Evolutionary conservation across 2,888 invertebrate genomes (phyloP), one percentile per base, ranked within the genome.

Genomic region (Teleiodes luculella): DNA sequence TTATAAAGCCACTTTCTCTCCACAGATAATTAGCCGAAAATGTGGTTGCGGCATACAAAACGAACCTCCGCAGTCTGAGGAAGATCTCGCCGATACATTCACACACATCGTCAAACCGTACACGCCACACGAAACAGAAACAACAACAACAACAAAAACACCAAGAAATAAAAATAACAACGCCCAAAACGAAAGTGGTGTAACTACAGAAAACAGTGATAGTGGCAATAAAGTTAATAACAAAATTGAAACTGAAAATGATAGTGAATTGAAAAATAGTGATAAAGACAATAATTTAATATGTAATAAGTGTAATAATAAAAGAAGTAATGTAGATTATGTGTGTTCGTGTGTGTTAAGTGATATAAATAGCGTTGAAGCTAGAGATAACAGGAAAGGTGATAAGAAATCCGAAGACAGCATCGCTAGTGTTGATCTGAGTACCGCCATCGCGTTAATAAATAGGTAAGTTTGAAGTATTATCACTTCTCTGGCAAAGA

Each of bases 371-470:
- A 43, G 30, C 39, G 24, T 33, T 50, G 56, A 46, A 20, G 37
- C 18, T 18, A 20, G 53, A 8, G 24, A 53, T 39, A 36, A 43
- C 33, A 56, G 39, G 37, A 41, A 57, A 39, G 16, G 33, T 39
- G 56, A 60, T 47, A 56, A 55, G 20, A 56, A 58, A 10, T 35
- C 43, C 24, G 55, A 54, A 18, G 51, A 50, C 43, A 63, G 63
- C 16, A 39, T 82, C 52, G 91, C 94, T 0, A 92, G 91, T 57
- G 96, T 98, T 5, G 94, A 95, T 74, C 89, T 97, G 63, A 91
- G 92, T 57, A 92, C 94, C n/a, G 95, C 98, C 1, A 96, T 98
- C 63, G 93, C 95, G n/a, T 89, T 98, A 52, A 93, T 98, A 24
- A 98, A 98, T 85, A 94, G 94, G 94, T 94, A 68, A 80, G 78